Evolutionary conservation across 2,888 invertebrate genomes (phyloP), one percentile per base, ranked within the genome.

Genomic region (Ariolimax columbianus): DNA sequence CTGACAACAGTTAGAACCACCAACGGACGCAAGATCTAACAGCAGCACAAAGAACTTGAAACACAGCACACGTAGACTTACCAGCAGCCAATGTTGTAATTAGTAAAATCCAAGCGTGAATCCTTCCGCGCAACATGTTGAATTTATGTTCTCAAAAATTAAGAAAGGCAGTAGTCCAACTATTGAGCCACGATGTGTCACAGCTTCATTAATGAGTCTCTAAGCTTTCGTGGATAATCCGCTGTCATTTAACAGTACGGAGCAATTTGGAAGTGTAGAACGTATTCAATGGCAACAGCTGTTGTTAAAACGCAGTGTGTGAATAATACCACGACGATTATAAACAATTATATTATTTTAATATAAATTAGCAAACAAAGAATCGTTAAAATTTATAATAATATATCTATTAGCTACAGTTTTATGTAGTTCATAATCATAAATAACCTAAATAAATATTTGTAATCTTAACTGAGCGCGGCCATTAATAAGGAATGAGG

Each of bases 71-170:
- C 3, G 17, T 17, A 55, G 55, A 55, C 77, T 77, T 77, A 77
- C 77, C 77, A 0, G 30, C 23, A 55, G 33, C 1, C 2, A 77
- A 19, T 3, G 55, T 47, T 3, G 36, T 26, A 55, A 77, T 77
- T 23, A 77, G 77, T 77, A 77, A 77, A 77, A 77, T 77, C 77
- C 77, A 77, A 55, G 17, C 19, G 51, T 47, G 55, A 55, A 77
- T 51, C 30, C 51, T 77, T 55, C 77, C 77, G 36, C 33, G 33
- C 77, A 77, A 77, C 77, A 77, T 77, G 51, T 19, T 77, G 77
- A 55, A 30, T n/a, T 19, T 30, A 33, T 55, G n/a, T n/a, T 77
- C 23, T 17, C 11, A 36, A 38, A 70, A 36, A 36, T 33, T 3
- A 7, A 36, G 19, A 70, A 70, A 63, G 30, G 6, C 3, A 30